These are phyloP conservation scores for Takifugu bimaculatus DNA, from an alignment of 2,113 vertebrate species.

Conservation along the genomic window DNA sequence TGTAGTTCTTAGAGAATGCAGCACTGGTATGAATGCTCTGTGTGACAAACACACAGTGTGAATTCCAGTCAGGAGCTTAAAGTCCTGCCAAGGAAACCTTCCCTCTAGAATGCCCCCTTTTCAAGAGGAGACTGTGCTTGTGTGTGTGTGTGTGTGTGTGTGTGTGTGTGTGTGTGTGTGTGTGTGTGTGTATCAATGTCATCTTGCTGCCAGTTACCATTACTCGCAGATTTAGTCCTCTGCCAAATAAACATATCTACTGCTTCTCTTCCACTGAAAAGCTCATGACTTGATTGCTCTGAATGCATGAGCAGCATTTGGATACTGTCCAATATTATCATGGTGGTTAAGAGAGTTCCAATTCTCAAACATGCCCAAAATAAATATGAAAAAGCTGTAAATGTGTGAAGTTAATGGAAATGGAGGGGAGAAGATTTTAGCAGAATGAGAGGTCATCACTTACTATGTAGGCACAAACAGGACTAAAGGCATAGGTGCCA, in stretches of 20 bases:
- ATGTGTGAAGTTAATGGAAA: neutral
- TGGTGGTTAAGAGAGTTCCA: conserved; percentile 21
- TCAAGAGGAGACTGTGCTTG: conserved; percentile 14
- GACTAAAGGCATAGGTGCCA: conserved; percentile 94
- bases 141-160: too few relatives aligned
- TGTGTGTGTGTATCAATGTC: conserved; percentile 22
- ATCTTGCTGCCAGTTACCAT: conserved; percentile 29
- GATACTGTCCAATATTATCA: conserved; percentile 29
- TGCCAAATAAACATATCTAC: conserved; percentile 48
- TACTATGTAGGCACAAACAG: conserved; percentile 88
- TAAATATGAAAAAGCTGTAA: conserved; percentile 4
- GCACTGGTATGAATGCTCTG: conserved; percentile 3
- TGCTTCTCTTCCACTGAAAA: conserved; percentile 29
- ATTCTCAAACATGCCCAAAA: neutral
- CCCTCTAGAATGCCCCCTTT: conserved; percentile 40
- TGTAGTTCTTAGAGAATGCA: conserved; percentile 20
- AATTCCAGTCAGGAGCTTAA: conserved; percentile 53
- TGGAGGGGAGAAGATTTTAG: neutral
- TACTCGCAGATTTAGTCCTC: conserved; percentile 31
- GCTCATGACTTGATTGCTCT: conserved; percentile 37
- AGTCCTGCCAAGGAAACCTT: conserved; percentile 42
- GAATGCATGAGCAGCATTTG: conserved; percentile 40
- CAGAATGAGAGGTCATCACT: conserved; percentile 62
- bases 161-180: neutral
- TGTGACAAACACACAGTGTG: conserved; percentile 9